Evolutionary conservation across 2,888 invertebrate species (phyloP).

Genomic region (Drosophila limbata): DNA sequence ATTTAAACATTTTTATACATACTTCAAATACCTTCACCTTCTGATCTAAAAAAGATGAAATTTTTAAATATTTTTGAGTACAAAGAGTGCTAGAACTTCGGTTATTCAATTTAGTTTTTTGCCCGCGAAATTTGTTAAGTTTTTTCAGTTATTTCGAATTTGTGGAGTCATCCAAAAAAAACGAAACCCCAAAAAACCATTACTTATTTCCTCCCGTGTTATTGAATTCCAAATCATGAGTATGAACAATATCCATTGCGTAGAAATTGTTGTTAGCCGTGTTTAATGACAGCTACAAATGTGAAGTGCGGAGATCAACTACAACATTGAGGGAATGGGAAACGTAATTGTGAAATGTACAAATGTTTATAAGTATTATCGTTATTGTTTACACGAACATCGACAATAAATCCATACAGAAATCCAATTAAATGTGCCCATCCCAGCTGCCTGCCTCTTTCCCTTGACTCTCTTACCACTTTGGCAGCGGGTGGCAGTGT

Average conservation of each 20-base stretch:
- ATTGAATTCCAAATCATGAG: conserved; percentile 20
- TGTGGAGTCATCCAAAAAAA: conserved; percentile 28
- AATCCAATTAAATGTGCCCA: conserved; percentile 50
- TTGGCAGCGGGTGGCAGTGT: conserved; percentile 36
- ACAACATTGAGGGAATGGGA: not conserved
- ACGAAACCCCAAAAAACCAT: conserved; percentile 3
- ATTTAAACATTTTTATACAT: too few relatives aligned
- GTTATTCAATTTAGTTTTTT: not conserved
- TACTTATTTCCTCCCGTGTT: conserved; percentile 2
- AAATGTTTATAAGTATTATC: conserved; percentile 65
- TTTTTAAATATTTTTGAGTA: too few relatives aligned
- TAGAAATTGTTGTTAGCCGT: conserved; percentile 4
- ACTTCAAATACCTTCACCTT: too few relatives aligned
- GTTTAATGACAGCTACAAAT: conserved; percentile 28
- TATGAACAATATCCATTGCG: conserved; percentile 7
- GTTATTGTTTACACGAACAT: conserved; percentile 70
- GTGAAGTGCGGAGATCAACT: conserved; percentile 28
- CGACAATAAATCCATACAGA: conserved; percentile 60
- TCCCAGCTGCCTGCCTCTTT: not conserved
- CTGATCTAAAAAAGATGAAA: too few relatives aligned
- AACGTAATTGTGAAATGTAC: conserved; percentile 29
- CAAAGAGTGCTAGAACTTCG: not conserved
- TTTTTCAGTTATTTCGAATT: not conserved
- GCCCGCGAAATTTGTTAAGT: not conserved
- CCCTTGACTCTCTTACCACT: not conserved